Base-by-base conservation (phyloP, 37 sponge, comb jelly and placozoan species). In the Diacarnus erythraeanus region DNA sequence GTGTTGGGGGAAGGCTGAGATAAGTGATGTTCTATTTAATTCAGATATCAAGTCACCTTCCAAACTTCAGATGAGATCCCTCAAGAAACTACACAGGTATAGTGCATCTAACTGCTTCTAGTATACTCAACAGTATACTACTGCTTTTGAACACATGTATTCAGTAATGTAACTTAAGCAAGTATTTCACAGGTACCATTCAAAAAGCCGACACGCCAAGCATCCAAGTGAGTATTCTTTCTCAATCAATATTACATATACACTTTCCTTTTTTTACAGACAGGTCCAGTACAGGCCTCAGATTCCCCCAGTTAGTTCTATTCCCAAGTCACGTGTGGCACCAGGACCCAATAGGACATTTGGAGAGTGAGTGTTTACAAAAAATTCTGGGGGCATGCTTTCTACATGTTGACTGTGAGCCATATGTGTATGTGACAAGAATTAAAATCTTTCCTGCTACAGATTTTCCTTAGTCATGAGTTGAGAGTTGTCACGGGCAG, bases 311-410 rank as follows among this genome's bases (percentile, higher is more conserved):
- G 57, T 74, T 20, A 18, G 51, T 74, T 54, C 57, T 3, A 36
- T 69, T 63, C 26, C 64, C 26, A 35, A 21, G 12, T 71, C 71
- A 29, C 69, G 27, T 68, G 2, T 37, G 69, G 36, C 35, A n/a
- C n/a, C n/a, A 37, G 44, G 2, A n/a, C 35, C 44, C 66, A 65
- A 36, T 2, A 54, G 74, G 20, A 74, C 57, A 17, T 25, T 74
- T 67, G 69, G 40, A 56, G 70, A 42, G 64, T 83, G 59, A 34
- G 59, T 43, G n/a, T 30, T 2, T 31, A n/a, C n/a, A n/a, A n/a
- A n/a, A n/a, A n/a, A n/a, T n/a, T n/a, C n/a, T n/a, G n/a, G n/a
- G n/a, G n/a, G n/a, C n/a, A n/a, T n/a, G n/a, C n/a, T n/a, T n/a
- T n/a, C n/a, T n/a, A n/a, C n/a, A n/a, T n/a, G n/a, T n/a, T n/a